phyloP scores from a whole-genome alignment of 64 coral and sea anemone genomes.

The Montipora capricornis region DNA sequence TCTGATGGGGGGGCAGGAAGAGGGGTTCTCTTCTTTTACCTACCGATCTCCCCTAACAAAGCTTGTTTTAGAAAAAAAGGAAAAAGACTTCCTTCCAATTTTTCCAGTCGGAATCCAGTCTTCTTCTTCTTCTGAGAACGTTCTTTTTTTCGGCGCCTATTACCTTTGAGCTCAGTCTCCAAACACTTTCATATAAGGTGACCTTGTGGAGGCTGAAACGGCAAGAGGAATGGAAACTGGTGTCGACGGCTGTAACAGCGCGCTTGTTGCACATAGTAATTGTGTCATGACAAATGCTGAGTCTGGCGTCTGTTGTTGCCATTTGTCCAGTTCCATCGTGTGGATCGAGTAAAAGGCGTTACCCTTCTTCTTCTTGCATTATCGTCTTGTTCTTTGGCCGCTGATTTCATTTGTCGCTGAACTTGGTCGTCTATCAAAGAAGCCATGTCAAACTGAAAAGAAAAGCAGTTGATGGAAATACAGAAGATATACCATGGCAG shows the following conservation, averaged over 20 bases:
- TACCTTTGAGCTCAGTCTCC: not conserved
- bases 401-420: conserved; percentile 86
- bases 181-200: not conserved
- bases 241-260: not conserved
- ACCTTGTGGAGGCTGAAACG: not conserved
- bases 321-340: conserved; percentile 79
- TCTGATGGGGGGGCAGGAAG: not conserved
- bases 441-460: conserved; percentile 90
- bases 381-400: conserved; percentile 81
- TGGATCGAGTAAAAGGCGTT: conserved; percentile 63
- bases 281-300: not conserved
- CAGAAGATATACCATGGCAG: too few species aligned
- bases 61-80: not conserved
- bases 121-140: too few species aligned
- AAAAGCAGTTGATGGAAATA: not conserved
- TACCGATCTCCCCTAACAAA: not conserved
- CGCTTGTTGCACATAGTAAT: not conserved
- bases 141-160: not conserved
- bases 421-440: conserved; percentile 97
- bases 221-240: not conserved
- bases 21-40: not conserved
- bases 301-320: conserved; percentile 10
- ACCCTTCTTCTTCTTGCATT: conserved; percentile 56
- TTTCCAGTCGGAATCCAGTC: not conserved
- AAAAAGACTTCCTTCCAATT: not conserved